Percentiles rank a stretch among this genome's conserved stretches.
Evolutionary conservation across 1,140 invertebrate genomes (phyloP).

Genomic region (Trichoplusia ni): DNA sequence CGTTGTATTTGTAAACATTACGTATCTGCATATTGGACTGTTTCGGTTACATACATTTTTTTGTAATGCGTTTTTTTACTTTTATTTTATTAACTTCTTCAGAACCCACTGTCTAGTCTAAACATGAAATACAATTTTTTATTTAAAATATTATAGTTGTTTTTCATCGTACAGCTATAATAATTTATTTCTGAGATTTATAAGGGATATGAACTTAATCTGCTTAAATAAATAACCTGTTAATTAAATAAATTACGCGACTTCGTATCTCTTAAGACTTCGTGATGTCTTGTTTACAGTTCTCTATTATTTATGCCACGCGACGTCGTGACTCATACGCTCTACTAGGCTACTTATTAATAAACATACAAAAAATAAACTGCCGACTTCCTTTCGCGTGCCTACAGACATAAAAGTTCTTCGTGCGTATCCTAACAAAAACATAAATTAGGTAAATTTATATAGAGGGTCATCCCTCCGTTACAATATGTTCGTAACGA

Average conservation of each 20-base stretch:
- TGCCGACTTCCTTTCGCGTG: constrained; percentile 77
- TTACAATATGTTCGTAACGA: constrained; percentile 78
- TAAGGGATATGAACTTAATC: neutral
- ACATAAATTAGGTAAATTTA: constrained; percentile 81
- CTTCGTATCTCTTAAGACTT: constrained; percentile 47
- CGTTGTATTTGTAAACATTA: too few relatives aligned
- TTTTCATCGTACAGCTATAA: too few relatives aligned
- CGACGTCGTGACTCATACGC: constrained; percentile 66
- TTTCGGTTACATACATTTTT: too few relatives aligned
- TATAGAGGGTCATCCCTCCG: constrained; percentile 75
- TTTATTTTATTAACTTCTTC: too few relatives aligned
- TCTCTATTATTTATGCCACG: constrained; percentile 63
- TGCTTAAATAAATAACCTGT: constrained; percentile 3
- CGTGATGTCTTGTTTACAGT: constrained; percentile 64
- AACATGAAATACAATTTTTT: too few relatives aligned
- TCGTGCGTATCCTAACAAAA: constrained; percentile 76
- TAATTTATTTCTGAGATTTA: neutral
- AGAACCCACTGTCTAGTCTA: too few relatives aligned
- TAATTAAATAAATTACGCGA: constrained; percentile 7
- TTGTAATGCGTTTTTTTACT: too few relatives aligned
- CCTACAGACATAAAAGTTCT: constrained; percentile 75
- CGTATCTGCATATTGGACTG: too few relatives aligned
- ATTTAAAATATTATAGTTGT: too few relatives aligned
- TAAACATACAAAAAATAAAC: constrained; percentile 73
- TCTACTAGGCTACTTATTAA: constrained; percentile 63